phyloP scores from a whole-genome alignment of 2,113 vertebrate genomes.

The Illadopsis cleaveri region DNA sequence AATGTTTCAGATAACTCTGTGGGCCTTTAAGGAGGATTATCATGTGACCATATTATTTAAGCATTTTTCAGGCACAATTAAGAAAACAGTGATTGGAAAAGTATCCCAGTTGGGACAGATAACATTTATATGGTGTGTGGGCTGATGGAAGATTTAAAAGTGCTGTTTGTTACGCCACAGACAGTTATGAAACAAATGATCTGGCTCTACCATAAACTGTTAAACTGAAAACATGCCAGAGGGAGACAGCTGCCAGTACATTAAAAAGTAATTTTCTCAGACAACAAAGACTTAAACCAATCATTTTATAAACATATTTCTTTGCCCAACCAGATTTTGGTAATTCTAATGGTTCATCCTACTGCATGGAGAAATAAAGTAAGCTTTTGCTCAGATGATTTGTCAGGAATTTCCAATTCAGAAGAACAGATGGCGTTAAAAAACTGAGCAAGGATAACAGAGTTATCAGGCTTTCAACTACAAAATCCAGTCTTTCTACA shows the following conservation, averaged over 20 bases:
- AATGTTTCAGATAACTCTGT: not conserved
- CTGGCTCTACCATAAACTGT: slow-evolving; percentile 73
- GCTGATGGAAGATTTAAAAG: slow-evolving; percentile 50
- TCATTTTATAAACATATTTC: slow-evolving; percentile 77
- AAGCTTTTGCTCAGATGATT: slow-evolving; percentile 66
- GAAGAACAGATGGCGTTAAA: slow-evolving; percentile 75
- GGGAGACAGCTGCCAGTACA: slow-evolving; percentile 76
- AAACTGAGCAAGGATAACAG: slow-evolving; percentile 61
- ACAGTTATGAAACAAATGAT: slow-evolving; percentile 75
- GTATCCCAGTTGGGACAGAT: slow-evolving; percentile 20
- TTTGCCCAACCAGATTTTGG: slow-evolving; percentile 74
- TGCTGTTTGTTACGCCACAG: slow-evolving; percentile 62
- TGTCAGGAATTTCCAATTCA: slow-evolving; percentile 72
- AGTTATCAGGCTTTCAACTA: slow-evolving; percentile 64
- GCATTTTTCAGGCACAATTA: slow-evolving; percentile 23
- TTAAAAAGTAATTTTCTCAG: slow-evolving; percentile 75
- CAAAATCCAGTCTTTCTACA: slow-evolving; percentile 50
- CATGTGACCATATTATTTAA: not conserved
- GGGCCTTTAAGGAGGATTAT: not conserved
- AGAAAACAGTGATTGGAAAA: slow-evolving; percentile 52
- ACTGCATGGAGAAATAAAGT: slow-evolving; percentile 67
- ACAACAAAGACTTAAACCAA: slow-evolving; percentile 74
- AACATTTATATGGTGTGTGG: slow-evolving; percentile 16
- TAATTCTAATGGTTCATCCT: slow-evolving; percentile 60
- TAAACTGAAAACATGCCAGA: slow-evolving; percentile 73